Base-by-base conservation (phyloP, 2,797 vertebrate genomes). In the Glyptemys insculpta region DNA sequence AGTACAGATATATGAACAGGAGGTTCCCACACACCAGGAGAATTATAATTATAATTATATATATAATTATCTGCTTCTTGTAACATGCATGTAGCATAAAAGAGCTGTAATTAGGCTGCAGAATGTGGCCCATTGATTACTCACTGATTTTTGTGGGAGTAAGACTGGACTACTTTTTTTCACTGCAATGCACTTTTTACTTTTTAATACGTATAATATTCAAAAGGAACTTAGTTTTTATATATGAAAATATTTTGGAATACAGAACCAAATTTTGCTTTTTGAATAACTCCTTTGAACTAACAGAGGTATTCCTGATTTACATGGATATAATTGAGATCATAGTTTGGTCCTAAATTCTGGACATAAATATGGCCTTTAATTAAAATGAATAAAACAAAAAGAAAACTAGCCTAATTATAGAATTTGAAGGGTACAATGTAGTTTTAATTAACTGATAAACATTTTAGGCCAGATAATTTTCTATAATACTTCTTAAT, bases 191-290 rank as follows among this genome's bases (percentile, higher is more conserved):
- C 50, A 3, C 23, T 72, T 78, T 93, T 88, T 88, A 74, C 89
- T 94, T 93, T 94, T 78, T 92, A 91, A 41, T 31, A 91, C 50
- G 47, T 37, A 89, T 92, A 94, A 93, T 90, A 93, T 37, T 53
- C 57, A 49, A 87, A 93, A 91, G 83, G 18, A 94, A 93, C 80
- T 91, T 81, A 84, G 87, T 37, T 41, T 41, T 72, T 68, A n/a
- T 18, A n/a, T 6, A 16, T 65, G n/a, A 41, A 91, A 31, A 23
- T 29, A 49, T 31, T 78, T 93, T 90, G 85, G 86, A 94, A 57
- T 79, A 94, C 21, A 93, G 52, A 34, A 87, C 29, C 85, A 79
- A 86, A 83, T n/a, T 91, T 12, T 83, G 85, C 52, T 78, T 27
- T 27, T 83, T 65, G 52, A 94, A n/a, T 85, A 29, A 93, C 85